Evolutionary conservation across 2,113 vertebrate species (phyloP), one percentile per base, ranked within the genome.

Genomic region (Eulacestoma nigropectus): DNA sequence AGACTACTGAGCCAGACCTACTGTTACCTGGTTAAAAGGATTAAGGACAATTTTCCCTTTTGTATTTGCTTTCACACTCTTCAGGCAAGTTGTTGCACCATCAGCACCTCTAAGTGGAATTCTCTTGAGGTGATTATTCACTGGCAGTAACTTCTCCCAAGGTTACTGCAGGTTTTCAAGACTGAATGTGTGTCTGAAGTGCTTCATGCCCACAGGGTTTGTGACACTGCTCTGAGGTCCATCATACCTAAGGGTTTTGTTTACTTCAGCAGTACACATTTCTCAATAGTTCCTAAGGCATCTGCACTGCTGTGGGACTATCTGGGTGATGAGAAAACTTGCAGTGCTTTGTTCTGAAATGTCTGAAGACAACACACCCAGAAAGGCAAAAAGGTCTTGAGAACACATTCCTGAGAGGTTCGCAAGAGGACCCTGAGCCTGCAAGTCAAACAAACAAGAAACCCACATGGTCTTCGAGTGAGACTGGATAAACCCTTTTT

Each of bases 381-480:
- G 79, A 79, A 83, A 90, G 41, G 57, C 53, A 90, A 47, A 68
- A 85, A 90, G 39, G 33, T 75, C 75, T 81, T 59, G 49, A 76
- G 44, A 90, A 82, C 60, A 60, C 32, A 39, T 70, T 87, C 32
- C 82, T 74, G 55, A 1, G 5, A 35, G 60, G 37, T 76, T 49
- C 67, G 46, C 55, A 70, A 50, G 39, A 75, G 35, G 62, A 76
- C 35, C 30, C 68, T 3, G 22, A 82, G 25, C 15, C 75, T 72
- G 53, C 64, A 90, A 68, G 37, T 56, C 77, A 78, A 95, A 88
- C 56, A 62, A 88, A 84, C 41, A 73, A 80, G 67, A 79, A 95
- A 20, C 32, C 19, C 64, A n/a, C 25, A 10, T 2, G 11, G 8
- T 22, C 81, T 69, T 16, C 0, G 0, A 59, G 44, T 62, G 65